Evolutionary conservation across 2,113 vertebrate genomes (phyloP), one percentile per base, ranked within the genome.

Genomic region (Mastomys coucha): DNA sequence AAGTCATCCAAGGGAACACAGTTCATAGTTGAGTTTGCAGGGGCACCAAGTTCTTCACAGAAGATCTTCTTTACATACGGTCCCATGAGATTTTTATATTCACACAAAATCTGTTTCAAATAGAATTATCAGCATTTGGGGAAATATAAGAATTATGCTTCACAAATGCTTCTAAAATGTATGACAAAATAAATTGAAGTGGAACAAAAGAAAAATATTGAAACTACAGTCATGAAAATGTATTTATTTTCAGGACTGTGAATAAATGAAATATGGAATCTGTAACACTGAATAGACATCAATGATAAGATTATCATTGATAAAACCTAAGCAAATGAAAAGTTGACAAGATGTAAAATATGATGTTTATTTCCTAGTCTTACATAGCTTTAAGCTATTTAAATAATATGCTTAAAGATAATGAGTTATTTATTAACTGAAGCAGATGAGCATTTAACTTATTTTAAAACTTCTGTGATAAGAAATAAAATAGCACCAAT

Each of bases 51-150:
- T 92, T 99, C 99, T 97, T 99, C 99, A 42, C 99, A 99, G 93
- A 99, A 98, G 28, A 99, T 99, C 98, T 99, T 99, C 98, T 99
- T 99, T 16, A 99, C 99, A 0, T 99, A 99, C 0, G 99, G 99
- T 7, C 99, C 99, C 26, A 20, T 1, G 14, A 94, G 31, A 56
- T 31, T 69, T 82, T 69, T 86, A 51, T 86, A 49, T 14, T 14
- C 45, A 95, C 16, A 51, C 16, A 80, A 91, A 91, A 86, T 91
- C 16, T 72, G 12, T 80, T 91, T 69, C 14, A 86, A 70, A 26
- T 4, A 85, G 13, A 80, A 70, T 42, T 72, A 63, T 63, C 53
- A 13, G 10, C 42, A 20, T 45, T 65, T 65, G n/a, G 16, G n/a
- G 22, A 73, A 7, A 81, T 88, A 26, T 10, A 72, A 58, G 7